These are phyloP conservation scores for Lordiphosa stackelbergi DNA, from an alignment of 1,140 invertebrate genomes.

Conservation along the genomic window DNA sequence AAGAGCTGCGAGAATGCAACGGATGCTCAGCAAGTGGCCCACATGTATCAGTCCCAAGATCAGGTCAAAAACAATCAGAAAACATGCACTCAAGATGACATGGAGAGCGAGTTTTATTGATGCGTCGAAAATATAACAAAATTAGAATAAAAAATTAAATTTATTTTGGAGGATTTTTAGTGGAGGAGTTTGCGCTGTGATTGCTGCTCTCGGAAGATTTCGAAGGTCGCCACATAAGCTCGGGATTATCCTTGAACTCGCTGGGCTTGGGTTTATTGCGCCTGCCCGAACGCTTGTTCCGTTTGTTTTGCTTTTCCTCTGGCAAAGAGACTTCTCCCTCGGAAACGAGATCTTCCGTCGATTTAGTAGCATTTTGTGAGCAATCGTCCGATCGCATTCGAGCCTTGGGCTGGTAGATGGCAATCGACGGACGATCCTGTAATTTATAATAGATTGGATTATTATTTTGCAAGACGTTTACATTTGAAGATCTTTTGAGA, in stretches of 20 bases:
- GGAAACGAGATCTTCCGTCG: not conserved
- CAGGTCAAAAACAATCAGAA: slow-evolving; percentile 89
- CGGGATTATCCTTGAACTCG: slow-evolving; percentile 21
- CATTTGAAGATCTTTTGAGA: no score
- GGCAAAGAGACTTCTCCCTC: slow-evolving; percentile 20
- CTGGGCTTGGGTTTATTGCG: slow-evolving; percentile 44
- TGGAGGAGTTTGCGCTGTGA: slow-evolving; percentile 32
- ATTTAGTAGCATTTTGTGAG: slow-evolving; percentile 15
- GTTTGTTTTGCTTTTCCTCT: slow-evolving; percentile 30
- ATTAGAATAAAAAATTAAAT: slow-evolving; percentile 17
- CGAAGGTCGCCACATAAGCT: slow-evolving; percentile 26
- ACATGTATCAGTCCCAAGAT: slow-evolving; percentile 93
- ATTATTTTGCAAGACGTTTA: no score
- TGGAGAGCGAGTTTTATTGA: slow-evolving; percentile 62
- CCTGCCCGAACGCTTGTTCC: slow-evolving; percentile 34
- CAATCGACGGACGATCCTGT: slow-evolving; percentile 76
- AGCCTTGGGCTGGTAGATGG: slow-evolving; percentile 74
- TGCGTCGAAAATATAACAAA: slow-evolving; percentile 4
- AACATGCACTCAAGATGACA: slow-evolving; percentile 28
- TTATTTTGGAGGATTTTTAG: slow-evolving; percentile 28
- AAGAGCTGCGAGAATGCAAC: slow-evolving; percentile 96
- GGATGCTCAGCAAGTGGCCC: slow-evolving; percentile 89
- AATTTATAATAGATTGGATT: not conserved
- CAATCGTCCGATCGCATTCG: slow-evolving; percentile 49
- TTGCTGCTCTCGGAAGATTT: slow-evolving; percentile 56